phyloP scores from a whole-genome alignment of 2,797 vertebrate species.

The Anas capensis region DNA sequence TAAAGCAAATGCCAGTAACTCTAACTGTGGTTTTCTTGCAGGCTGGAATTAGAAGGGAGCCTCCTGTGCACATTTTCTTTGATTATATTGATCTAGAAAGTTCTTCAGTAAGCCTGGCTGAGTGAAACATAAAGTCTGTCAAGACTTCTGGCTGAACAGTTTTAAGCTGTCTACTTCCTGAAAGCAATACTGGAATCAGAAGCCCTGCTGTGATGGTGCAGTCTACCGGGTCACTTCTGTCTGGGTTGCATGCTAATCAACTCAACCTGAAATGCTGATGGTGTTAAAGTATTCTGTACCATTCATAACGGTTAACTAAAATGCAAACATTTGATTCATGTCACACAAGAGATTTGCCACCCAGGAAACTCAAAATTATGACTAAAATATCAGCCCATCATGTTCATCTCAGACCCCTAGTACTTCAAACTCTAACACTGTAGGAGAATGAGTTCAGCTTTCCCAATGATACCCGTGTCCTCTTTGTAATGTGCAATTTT shows the following conservation, averaged over 20 bases:
- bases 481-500: not conserved
- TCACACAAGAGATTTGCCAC: not conserved
- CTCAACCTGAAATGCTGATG: not conserved
- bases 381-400: not conserved
- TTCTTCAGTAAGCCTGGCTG: not conserved
- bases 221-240: not conserved
- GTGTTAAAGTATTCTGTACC: not conserved
- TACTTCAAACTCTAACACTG: not conserved
- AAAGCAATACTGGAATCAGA: not conserved
- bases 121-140: slow-evolving; percentile 17
- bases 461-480: not conserved
- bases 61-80: not conserved
- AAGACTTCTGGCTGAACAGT: not conserved
- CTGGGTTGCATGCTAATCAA: not conserved
- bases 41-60: not conserved
- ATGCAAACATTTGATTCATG: not conserved
- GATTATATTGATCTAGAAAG: slow-evolving; percentile 48
- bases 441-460: not conserved
- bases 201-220: not conserved
- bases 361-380: not conserved
- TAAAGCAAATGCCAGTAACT: not conserved
- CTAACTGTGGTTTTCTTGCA: not conserved
- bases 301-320: not conserved
- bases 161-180: not conserved
- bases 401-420: not conserved